Percentiles rank a stretch among this genome's conserved stretches.
Evolutionary conservation across 2,888 invertebrate genomes (phyloP).

Genomic region (Linyphia triangularis): DNA sequence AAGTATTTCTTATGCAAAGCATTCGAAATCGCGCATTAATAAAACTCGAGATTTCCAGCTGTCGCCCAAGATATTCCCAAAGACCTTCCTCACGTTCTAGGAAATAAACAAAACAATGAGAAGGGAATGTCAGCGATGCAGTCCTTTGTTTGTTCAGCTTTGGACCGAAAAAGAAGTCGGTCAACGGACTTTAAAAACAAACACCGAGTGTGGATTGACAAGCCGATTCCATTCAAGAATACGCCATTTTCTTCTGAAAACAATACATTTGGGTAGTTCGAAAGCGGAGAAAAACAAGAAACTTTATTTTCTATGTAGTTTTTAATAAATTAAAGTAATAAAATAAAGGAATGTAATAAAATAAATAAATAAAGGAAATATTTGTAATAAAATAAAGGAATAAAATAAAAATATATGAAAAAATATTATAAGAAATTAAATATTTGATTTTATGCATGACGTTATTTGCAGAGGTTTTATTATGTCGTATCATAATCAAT

Average conservation of each 20-base stretch:
- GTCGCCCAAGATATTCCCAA: neutral
- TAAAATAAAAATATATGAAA: too few species aligned
- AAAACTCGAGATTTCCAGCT: neutral
- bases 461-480: too few species aligned
- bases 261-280: neutral
- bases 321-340: too few species aligned
- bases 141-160: constrained; percentile 30
- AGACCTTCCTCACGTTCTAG: constrained; percentile 42
- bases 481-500: too few species aligned
- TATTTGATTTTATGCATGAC: too few species aligned
- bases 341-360: too few species aligned
- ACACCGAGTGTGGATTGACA: neutral
- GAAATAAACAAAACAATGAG: constrained; percentile 38
- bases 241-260: too few species aligned
- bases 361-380: too few species aligned
- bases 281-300: too few species aligned
- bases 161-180: constrained; percentile 12
- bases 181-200: constrained; percentile 41
- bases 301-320: too few species aligned
- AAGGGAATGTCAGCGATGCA: neutral
- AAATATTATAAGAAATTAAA: too few species aligned
- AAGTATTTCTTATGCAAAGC: neutral
- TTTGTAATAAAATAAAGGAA: too few species aligned
- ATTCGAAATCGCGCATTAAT: neutral
- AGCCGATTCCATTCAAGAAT: neutral